Evolutionary conservation across 2,797 vertebrate genomes (phyloP).

Genomic region (Capromys pilorides): DNA sequence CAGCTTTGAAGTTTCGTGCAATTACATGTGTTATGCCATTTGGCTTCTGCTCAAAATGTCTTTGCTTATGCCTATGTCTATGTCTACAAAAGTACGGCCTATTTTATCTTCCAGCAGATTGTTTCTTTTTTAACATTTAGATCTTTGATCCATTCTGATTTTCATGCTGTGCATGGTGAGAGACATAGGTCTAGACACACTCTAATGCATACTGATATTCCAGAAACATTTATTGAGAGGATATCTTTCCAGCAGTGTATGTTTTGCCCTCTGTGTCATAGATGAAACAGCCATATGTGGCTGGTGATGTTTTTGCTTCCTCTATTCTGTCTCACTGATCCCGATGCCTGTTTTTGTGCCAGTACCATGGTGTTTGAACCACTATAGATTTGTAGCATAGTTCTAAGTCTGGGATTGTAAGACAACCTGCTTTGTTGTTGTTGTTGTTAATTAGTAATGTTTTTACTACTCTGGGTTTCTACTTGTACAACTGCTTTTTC

Average conservation of each 20-base stretch:
- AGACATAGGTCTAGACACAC: neutral
- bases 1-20: neutral
- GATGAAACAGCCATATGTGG: neutral
- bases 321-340: neutral
- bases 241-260: neutral
- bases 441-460: neutral
- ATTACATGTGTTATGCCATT: neutral
- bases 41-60: neutral
- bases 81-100: neutral
- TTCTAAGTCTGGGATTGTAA: neutral
- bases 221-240: neutral
- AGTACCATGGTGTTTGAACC: neutral
- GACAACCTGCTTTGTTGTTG: neutral
- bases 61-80: neutral
- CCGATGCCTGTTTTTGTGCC: neutral
- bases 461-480: neutral
- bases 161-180: neutral
- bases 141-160: neutral
- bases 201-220: neutral
- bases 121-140: neutral
- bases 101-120: neutral
- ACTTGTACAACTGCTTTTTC: neutral
- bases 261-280: neutral
- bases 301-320: neutral
- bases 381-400: neutral